Evolutionary conservation across 2,888 invertebrate species (phyloP).

Genomic region (Andrena camellia): DNA sequence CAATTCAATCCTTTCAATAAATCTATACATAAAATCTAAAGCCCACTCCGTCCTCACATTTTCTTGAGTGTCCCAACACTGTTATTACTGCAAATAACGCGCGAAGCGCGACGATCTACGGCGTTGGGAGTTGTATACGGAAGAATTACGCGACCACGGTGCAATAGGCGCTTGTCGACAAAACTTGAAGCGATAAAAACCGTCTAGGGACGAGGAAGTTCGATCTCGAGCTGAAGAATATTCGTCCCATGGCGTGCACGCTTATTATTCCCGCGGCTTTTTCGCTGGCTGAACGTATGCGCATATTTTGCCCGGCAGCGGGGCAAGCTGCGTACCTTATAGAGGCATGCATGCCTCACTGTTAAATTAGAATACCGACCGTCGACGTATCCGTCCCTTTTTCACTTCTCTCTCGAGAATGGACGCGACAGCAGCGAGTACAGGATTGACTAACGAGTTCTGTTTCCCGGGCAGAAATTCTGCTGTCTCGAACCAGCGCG

Average conservation of each 20-base stretch:
- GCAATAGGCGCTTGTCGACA: constrained; percentile 2
- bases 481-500: constrained; percentile 1
- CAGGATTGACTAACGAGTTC: constrained; percentile 66
- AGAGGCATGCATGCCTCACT: constrained; percentile 61
- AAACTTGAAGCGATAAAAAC: constrained; percentile 36
- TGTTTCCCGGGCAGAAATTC: constrained; percentile 32
- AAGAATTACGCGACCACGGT: background rate
- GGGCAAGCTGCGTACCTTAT: constrained; percentile 52
- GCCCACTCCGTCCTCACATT: no score
- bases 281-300: constrained; percentile 59
- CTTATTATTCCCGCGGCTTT: constrained; percentile 68
- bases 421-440: constrained; percentile 36
- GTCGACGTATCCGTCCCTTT: constrained; percentile 30
- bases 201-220: constrained; percentile 33
- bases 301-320: constrained; percentile 62
- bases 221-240: constrained; percentile 43
- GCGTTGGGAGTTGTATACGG: background rate
- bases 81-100: background rate
- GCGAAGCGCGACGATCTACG: background rate
- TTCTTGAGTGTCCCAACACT: no score
- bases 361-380: constrained; percentile 66
- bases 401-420: constrained; percentile 11
- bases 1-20: no score
- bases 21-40: no score
- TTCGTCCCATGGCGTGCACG: constrained; percentile 37